Conservation (phyloP, 2,113 vertebrate genomes). For the Aspiorhynchus laticeps region DNA sequence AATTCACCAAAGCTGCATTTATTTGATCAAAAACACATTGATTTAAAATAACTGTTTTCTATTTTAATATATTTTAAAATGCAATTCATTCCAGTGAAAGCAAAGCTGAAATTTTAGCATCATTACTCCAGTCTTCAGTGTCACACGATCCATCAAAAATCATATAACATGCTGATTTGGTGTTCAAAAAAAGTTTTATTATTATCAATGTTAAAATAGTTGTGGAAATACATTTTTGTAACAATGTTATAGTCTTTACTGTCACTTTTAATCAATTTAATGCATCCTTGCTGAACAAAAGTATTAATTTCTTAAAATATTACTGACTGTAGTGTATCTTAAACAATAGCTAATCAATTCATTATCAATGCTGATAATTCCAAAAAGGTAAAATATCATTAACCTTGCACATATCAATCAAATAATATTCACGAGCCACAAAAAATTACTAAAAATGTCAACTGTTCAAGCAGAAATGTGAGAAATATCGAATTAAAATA, state of each 20-base stretch:
- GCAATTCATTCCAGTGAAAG: background rate
- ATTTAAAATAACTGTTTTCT: background rate
- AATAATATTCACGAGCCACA: background rate
- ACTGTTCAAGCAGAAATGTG: background rate
- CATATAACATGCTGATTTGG: background rate
- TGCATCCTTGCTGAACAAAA: too few species aligned
- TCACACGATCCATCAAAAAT: background rate
- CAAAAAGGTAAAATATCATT: background rate
- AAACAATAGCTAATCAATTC: background rate
- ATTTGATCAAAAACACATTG: too few species aligned
- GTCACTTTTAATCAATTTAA: too few species aligned
- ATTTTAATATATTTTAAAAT: background rate
- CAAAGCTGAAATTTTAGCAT: background rate
- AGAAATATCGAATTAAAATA: background rate
- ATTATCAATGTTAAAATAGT: background rate
- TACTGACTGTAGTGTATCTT: background rate
- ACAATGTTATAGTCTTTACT: too few species aligned
- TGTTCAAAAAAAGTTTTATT: background rate
- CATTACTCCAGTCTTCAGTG: background rate
- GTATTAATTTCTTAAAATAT: background rate
- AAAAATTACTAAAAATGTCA: background rate
- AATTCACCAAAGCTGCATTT: too few species aligned
- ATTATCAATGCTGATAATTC: background rate
- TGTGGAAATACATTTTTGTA: background rate
- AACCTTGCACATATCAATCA: background rate